Base-by-base conservation (phyloP, 2,888 invertebrate genomes). In the Lathronympha strigana region DNA sequence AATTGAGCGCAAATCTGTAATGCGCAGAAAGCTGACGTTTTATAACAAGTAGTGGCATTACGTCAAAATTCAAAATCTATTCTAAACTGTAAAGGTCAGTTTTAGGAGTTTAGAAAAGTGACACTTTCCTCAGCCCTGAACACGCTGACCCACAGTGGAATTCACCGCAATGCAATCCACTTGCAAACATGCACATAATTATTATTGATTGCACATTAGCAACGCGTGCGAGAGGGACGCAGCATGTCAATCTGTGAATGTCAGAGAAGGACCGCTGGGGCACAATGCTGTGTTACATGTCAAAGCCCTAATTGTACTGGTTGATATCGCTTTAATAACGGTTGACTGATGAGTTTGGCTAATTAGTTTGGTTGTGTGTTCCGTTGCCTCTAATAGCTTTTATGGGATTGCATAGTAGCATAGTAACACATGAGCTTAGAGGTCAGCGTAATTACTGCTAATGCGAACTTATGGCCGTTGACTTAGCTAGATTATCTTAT, bases 151-250 rank as follows among this genome's bases (percentile, higher is more conserved):
- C 61, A 70, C 72, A 73, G 70, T 71, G 70, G 74, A 75, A 73
- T 69, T 75, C 74, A 67, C 71, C 74, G 81, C 83, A 85, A 85
- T 86, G 85, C 88, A 87, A 86, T 86, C 80, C 83, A 83, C 84
- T 86, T 77, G 83, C 88, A 87, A 88, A 89, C 87, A 88, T 78
- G 78, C 83, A 84, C 82, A 88, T 89, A 88, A 90, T 89, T 87
- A 89, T 88, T 90, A 91, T 91, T 90, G 91, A 91, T 91, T 90
- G 89, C 86, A 82, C 84, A 88, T 90, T 88, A 90, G 82, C 76
- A 74, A 71, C 68, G 61, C 49, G 73, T 63, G 77, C 40, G 71
- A 78, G 70, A 13, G 80, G 69, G 80, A 79, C 55, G 67, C 68
- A 47, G 55, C 57, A 67, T 53, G 50, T 38, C 23, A 68, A 57